Evolutionary conservation across 2,113 vertebrate genomes (phyloP).

Genomic region (Mesoclemmys tuberculata): DNA sequence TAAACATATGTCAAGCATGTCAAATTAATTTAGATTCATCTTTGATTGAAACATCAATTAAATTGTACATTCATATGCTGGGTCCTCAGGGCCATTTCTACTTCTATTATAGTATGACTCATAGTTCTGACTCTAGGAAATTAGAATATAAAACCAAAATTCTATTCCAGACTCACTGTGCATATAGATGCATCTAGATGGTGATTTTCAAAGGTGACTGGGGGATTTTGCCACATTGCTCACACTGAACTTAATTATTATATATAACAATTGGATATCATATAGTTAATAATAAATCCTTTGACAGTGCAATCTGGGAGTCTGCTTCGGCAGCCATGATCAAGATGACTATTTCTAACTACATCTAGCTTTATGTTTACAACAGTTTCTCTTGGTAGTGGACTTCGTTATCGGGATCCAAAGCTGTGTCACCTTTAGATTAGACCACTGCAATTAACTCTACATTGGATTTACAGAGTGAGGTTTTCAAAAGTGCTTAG

Average conservation of each 20-base stretch:
- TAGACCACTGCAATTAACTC: too few species aligned
- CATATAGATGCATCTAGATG: background rate
- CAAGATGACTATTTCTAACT: too few species aligned
- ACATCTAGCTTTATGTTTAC: too few species aligned
- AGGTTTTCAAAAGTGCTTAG: too few species aligned
- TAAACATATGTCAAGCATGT: background rate
- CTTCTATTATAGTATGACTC: background rate
- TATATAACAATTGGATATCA: background rate
- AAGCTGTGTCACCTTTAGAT: too few species aligned
- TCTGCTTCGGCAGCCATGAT: too few species aligned
- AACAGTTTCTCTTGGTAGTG: too few species aligned
- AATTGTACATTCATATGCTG: accelerated
- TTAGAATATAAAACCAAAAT: background rate
- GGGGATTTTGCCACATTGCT: background rate
- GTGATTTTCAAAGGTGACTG: background rate
- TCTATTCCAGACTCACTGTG: background rate
- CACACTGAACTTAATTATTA: background rate
- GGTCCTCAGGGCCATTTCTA: background rate
- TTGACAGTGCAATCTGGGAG: too few species aligned
- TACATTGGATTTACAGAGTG: too few species aligned
- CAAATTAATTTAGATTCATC: background rate
- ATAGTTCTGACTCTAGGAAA: background rate
- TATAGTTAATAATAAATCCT: too few species aligned
- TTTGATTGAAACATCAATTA: background rate
- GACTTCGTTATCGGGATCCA: too few species aligned